Percentiles rank a stretch among this genome's conserved stretches.
Evolutionary conservation across 2,888 invertebrate genomes (phyloP).

Genomic region (Lasioglossum pauxillum): DNA sequence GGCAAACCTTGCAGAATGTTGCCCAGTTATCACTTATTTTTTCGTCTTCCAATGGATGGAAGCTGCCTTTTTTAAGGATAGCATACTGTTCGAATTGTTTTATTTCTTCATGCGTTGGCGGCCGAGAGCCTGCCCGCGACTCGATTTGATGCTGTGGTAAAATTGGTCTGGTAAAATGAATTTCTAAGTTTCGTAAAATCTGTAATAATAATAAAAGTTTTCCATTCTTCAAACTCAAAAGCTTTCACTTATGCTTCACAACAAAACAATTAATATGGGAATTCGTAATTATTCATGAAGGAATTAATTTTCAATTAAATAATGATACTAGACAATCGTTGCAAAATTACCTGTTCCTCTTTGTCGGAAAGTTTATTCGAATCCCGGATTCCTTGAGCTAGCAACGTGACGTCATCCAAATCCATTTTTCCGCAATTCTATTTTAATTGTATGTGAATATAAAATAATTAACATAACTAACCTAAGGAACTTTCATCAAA

Average conservation of each 20-base stretch:
- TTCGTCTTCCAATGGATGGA: slow-evolving; percentile 67
- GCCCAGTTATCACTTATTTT: slow-evolving; percentile 74
- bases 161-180: slow-evolving; percentile 65
- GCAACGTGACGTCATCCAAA: slow-evolving; percentile 30
- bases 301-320: neutral
- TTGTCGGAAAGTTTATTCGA: neutral
- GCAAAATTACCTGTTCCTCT: slow-evolving; percentile 28
- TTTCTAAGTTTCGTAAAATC: slow-evolving; percentile 55
- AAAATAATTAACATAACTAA: neutral
- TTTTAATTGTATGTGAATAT: neutral
- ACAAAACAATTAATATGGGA: neutral
- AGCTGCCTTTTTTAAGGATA: slow-evolving; percentile 67
- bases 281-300: neutral
- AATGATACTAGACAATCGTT: neutral
- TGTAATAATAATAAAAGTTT: slow-evolving; percentile 31
- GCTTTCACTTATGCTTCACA: neutral
- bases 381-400: slow-evolving; percentile 22
- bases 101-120: slow-evolving; percentile 58
- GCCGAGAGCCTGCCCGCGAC: slow-evolving; percentile 67
- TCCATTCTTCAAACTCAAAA: neutral
- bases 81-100: slow-evolving; percentile 56
- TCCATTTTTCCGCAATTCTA: slow-evolving; percentile 19
- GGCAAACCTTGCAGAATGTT: slow-evolving; percentile 73
- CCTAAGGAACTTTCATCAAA: neutral
- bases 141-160: slow-evolving; percentile 75